A percentile compares a stretch with the other conserved stretches of the same genome.
phyloP scores from a whole-genome alignment of 2,113 vertebrate species.

The Ciconia maguari region DNA sequence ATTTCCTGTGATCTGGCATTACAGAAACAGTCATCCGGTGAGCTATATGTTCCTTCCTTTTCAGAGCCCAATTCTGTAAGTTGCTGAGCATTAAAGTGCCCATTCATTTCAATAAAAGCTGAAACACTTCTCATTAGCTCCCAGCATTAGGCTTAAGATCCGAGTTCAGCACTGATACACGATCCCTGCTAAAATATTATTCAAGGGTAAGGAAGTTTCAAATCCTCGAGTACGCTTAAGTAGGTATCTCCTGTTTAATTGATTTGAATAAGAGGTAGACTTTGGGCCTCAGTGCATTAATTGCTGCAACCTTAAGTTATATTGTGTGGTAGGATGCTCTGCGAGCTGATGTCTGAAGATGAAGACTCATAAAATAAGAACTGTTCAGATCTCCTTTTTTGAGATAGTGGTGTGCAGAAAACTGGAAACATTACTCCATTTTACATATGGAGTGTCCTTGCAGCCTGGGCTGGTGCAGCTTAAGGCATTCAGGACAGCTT shows the following conservation, averaged over 20 bases:
- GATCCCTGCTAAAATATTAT: neutral
- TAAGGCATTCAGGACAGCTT: neutral
- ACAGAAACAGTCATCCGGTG: neutral
- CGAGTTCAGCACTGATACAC: neutral
- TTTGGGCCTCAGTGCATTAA: neutral
- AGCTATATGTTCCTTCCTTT: neutral
- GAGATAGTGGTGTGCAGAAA: neutral
- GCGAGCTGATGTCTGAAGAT: neutral
- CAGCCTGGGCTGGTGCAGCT: neutral
- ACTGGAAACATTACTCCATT: no score
- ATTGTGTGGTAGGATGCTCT: neutral
- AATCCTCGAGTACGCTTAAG: neutral
- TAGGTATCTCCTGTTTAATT: neutral
- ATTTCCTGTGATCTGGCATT: slow-evolving; percentile 9
- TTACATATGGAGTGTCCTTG: neutral
- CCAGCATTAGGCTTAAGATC: neutral
- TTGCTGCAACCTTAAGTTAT: neutral
- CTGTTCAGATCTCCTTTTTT: neutral
- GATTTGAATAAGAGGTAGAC: neutral
- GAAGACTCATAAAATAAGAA: neutral
- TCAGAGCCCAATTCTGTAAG: neutral
- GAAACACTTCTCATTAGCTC: neutral
- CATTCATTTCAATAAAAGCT: neutral
- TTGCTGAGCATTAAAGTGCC: neutral
- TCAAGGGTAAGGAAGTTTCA: neutral